Percentiles rank a stretch among this genome's conserved stretches.
Evolutionary conservation across 2,113 vertebrate species (phyloP).

Genomic region (Ellobius talpinus): DNA sequence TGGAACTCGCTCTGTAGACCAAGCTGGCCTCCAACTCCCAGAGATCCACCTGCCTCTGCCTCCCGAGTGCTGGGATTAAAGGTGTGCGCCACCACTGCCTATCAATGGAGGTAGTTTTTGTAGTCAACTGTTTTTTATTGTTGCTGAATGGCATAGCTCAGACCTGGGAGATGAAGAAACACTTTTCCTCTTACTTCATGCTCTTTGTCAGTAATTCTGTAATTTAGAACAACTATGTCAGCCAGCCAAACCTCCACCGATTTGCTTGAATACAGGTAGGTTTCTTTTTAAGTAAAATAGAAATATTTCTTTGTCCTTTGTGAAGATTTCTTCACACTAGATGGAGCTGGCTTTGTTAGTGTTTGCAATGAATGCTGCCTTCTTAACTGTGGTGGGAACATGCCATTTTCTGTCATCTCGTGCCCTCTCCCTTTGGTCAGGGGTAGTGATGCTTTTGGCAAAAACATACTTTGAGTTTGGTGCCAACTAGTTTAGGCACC

Average conservation of each 20-base stretch:
- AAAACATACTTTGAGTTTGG: not conserved
- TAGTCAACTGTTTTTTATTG: not conserved
- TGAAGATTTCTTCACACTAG: conserved; percentile 20
- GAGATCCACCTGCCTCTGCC: too few relatives aligned
- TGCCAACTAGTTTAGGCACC: conserved; percentile 52
- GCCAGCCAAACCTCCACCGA: not conserved
- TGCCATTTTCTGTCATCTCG: not conserved
- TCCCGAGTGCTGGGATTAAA: too few relatives aligned
- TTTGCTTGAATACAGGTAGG: conserved; percentile 22
- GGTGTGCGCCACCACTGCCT: too few relatives aligned
- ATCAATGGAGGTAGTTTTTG: not conserved
- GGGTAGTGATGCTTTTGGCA: conserved; percentile 51
- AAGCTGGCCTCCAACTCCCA: too few relatives aligned
- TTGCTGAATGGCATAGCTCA: not conserved
- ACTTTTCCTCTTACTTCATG: not conserved
- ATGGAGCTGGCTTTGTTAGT: conserved; percentile 42
- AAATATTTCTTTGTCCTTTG: conserved; percentile 44
- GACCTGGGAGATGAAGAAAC: not conserved
- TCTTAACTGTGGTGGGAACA: not conserved
- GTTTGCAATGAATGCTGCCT: conserved; percentile 9
- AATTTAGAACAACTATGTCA: conserved; percentile 34
- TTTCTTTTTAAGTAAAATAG: conserved; percentile 47
- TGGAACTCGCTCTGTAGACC: too few relatives aligned
- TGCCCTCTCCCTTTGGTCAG: not conserved
- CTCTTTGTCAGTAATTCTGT: conserved; percentile 19